Evolutionary conservation across 2,113 vertebrate species (phyloP), one percentile per base, ranked within the genome.

Genomic region (Grammomys surdaster): DNA sequence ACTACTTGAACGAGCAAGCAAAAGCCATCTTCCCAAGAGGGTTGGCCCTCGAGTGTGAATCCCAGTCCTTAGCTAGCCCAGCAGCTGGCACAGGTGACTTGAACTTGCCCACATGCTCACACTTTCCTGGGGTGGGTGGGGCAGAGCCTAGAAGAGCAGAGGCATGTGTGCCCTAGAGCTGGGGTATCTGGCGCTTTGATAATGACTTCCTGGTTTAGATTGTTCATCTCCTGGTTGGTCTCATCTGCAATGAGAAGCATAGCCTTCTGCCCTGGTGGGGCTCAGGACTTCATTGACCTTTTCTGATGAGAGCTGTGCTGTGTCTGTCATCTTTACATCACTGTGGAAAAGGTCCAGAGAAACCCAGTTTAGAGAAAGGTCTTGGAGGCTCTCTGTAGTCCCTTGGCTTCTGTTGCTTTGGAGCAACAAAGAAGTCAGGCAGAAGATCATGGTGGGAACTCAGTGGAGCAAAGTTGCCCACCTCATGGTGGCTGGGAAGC

Each of bases 141-240:
- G 4, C 43, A 58, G 40, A 14, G 1, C 5, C 33, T 16, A 5
- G 36, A 78, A 1, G 56, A 54, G 19, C 65, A n/a, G 40, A 75
- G 54, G 51, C 2, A 0, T 5, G 10, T 31, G 6, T 13, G 13
- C 4, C 28, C 24, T 48, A 4, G 60, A 58, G 13, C 81, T 46
- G 17, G 33, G 54, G 60, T 1, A 0, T 72, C 33, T 5, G 1
- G 8, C 7, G 0, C 77, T 9, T 33, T 17, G 33, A 80, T 14
- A 16, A 80, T 65, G 77, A 70, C 28, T 7, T 8, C 20, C 17
- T 33, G 40, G 10, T 56, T 75, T n/a, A 28, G 73, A 48, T 7
- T 72, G 65, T 76, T 54, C 40, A 22, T 7, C n/a, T 58, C 26
- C 24, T 43, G 40, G 9, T 81, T 82, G 46, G 19, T 40, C 33